These are phyloP conservation scores for Hycleus cichorii DNA, from an alignment of 1,140 invertebrate species.

Conservation along the genomic window DNA sequence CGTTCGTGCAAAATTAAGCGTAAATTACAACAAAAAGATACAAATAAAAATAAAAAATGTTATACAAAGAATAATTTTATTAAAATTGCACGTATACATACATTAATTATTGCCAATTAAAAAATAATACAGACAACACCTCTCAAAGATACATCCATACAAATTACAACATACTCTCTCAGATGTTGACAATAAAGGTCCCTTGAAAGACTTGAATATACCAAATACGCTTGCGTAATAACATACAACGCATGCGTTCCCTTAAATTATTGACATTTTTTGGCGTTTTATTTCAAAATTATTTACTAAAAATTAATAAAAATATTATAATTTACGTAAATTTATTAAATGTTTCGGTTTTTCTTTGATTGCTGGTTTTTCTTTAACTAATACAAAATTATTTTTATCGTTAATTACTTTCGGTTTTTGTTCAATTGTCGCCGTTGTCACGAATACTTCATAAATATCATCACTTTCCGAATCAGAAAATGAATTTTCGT, in stretches of 20 bases:
- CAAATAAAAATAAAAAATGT: background rate
- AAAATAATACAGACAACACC: conserved; percentile 1
- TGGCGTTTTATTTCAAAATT: background rate
- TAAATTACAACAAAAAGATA: background rate
- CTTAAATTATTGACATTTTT: background rate
- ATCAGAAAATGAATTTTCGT: too few species aligned
- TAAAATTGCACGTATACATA: background rate
- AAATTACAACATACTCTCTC: background rate
- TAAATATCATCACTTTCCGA: background rate
- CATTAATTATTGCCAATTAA: background rate
- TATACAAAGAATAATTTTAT: too few species aligned
- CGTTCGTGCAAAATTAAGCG: too few species aligned
- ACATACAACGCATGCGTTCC: too few species aligned
- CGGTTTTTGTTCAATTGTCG: background rate
- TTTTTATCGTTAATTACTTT: background rate
- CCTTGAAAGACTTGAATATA: background rate
- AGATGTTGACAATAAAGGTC: conserved; percentile 4
- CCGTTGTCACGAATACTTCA: background rate
- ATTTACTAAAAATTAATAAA: background rate
- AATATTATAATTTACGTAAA: background rate
- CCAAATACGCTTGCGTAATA: background rate
- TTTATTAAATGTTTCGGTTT: background rate
- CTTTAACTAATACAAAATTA: background rate
- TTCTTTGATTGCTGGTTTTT: conserved; percentile 1
- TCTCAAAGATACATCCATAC: background rate